Base-by-base conservation (phyloP, 2,797 vertebrate genomes). In the Agapornis canus region DNA sequence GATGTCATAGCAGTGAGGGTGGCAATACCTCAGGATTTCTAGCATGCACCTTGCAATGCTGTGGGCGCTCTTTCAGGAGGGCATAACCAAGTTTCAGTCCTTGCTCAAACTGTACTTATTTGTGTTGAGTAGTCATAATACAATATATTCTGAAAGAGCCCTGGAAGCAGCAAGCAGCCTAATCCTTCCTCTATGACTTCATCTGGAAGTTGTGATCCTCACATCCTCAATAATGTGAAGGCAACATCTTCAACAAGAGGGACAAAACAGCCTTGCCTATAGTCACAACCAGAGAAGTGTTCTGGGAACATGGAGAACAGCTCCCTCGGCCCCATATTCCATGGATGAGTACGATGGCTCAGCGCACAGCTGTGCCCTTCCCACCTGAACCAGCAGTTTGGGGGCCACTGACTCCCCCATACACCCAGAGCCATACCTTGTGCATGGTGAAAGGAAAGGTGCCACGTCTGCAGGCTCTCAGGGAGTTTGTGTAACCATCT, bases 381-480 rank as follows among this genome's bases (percentile, higher is more conserved):
- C 26, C 0, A 0, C 16, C 13, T 17, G 23, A 16, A 19, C 19
- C 35, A 9, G 52, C 37, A 25, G 16, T n/a, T 22, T 2, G 2
- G 4, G 8, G 6, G 6, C 9, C 26, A 4, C 15, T 3, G 7
- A 14, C 61, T 63, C 31, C 40, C 31, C 12, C 1, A 1, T 1
- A 13, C 14, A 2, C 31, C 51, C 5, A 0, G 18, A 87, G 5
- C 26, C 17, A 12, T 9, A 3, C 10, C 39, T 3, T 3, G 11
- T 10, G 9, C 4, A 26, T n/a, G 32, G 25, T 43, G 45, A 80
- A 75, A 22, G 20, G 21, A 64, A 70, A 13, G 23, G 3, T 4
- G 3, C 6, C 5, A 2, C 8, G 9, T 69, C 23, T 92, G 65
- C 0, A 1, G 63, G 18, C 15, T 73, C 23, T 8, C 26, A 51